Evolutionary conservation across 1,140 invertebrate genomes (phyloP), one percentile per base, ranked within the genome.

Genomic region (Colletes gigas): DNA sequence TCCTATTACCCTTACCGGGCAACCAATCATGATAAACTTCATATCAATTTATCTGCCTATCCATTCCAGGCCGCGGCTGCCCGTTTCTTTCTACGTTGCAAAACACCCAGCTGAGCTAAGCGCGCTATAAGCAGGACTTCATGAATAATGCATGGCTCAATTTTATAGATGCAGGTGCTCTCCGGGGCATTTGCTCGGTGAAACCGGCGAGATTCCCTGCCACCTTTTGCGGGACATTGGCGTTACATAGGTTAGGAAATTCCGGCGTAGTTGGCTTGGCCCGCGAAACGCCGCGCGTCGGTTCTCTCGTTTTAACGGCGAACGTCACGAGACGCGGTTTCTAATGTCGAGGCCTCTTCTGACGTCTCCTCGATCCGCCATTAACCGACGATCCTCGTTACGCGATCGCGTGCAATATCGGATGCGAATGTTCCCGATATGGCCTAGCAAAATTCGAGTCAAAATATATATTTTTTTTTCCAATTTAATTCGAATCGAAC

Each of bases 91-190:
- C 39, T 73, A 69, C 75, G 84, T 88, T 78, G 82, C 84, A 80
- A 83, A 86, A 86, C 79, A 71, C 66, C 50, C 73, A 71, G 78
- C 66, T 59, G 84, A 86, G 78, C 70, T 77, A 80, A 84, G 69
- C 82, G 76, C 70, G 66, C 81, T 78, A 78, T 82, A 85, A 76
- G 14, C 77, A 78, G 62, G 72, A 62, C 44, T 67, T 73, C 62
- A 84, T 90, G 85, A 89, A 89, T 90, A 84, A 89, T 89, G 83
- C 84, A 89, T 72, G 72, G 44, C 50, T 85, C 69, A 80, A 83
- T 88, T 87, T 88, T 85, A 88, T 88, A 83, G 81, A 87, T 88
- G 84, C 83, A 85, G 79, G 82, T 83, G 81, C 83, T 74, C 70
- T 62, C 74, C 63, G 60, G 78, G 78, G 78, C 83, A 84, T 85